Conservation (phyloP, 2,113 vertebrate species). For the Albula glossodonta region DNA sequence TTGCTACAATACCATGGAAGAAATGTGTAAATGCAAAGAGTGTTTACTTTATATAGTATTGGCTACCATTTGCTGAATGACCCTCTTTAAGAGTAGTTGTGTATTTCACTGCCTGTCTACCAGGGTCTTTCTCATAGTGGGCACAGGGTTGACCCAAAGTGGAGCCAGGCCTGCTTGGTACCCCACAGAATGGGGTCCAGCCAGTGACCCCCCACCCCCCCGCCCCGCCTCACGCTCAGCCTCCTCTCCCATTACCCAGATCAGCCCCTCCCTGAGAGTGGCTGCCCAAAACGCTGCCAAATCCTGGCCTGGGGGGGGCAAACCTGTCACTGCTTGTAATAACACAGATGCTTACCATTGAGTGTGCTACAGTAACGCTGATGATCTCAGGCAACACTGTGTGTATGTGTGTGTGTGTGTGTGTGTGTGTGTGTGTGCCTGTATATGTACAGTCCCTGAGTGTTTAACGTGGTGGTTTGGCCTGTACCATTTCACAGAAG, state of each 20-base stretch:
- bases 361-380: neutral
- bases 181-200: neutral
- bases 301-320: neutral
- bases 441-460: neutral
- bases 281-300: neutral
- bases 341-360: neutral
- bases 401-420: neutral
- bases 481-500: neutral
- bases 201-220: neutral
- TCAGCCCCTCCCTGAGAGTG: neutral
- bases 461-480: neutral
- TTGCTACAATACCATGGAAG: neutral
- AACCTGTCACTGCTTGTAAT: constrained; percentile 39
- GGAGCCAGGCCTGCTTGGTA: neutral
- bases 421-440: neutral
- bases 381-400: neutral
- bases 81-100: too few species aligned
- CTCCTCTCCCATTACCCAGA: neutral
- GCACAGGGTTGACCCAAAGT: too few species aligned
- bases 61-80: neutral
- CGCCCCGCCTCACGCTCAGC: too few species aligned
- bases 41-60: neutral
- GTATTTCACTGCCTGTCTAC: too few species aligned
- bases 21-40: neutral
- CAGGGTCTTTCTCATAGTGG: too few species aligned